Conservation (phyloP, 2,113 vertebrate genomes). For the Cyanoderma ruficeps region DNA sequence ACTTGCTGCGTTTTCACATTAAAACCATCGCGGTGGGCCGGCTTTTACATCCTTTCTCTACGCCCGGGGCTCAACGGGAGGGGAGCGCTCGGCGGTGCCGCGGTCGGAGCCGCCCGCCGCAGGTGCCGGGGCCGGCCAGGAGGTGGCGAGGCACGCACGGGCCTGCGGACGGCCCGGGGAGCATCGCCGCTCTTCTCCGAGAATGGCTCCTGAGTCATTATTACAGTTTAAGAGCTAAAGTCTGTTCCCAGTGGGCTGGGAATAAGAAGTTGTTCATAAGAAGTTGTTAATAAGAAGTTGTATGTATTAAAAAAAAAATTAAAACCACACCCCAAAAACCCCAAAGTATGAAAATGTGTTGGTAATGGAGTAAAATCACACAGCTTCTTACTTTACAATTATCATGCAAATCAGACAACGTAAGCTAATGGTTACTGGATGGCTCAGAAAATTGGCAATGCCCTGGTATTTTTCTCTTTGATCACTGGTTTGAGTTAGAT, state of each 20-base stretch:
- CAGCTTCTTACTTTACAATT: neutral
- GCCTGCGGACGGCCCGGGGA: neutral
- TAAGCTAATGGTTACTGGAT: neutral
- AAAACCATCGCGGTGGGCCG: accelerated
- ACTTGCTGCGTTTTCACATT: neutral
- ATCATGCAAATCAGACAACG: neutral
- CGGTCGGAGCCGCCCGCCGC: neutral
- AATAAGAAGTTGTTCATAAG: neutral
- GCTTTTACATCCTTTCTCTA: accelerated
- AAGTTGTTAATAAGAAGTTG: too few relatives aligned
- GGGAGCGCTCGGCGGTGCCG: neutral
- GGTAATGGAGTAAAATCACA: neutral
- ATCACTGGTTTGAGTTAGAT: neutral
- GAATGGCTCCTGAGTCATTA: too few relatives aligned
- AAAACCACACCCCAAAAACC: accelerated
- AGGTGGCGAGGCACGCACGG: constrained; percentile 74
- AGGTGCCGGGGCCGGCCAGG: constrained; percentile 48
- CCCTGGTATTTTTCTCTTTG: neutral
- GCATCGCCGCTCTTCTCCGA: too few relatives aligned
- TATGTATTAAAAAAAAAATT: neutral
- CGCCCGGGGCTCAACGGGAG: neutral
- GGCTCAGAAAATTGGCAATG: neutral
- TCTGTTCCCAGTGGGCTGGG: neutral
- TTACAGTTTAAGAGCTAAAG: neutral
- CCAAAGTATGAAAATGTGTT: neutral